Evolutionary conservation across 2,797 vertebrate species (phyloP).

Genomic region (Phoebastria nigripes): DNA sequence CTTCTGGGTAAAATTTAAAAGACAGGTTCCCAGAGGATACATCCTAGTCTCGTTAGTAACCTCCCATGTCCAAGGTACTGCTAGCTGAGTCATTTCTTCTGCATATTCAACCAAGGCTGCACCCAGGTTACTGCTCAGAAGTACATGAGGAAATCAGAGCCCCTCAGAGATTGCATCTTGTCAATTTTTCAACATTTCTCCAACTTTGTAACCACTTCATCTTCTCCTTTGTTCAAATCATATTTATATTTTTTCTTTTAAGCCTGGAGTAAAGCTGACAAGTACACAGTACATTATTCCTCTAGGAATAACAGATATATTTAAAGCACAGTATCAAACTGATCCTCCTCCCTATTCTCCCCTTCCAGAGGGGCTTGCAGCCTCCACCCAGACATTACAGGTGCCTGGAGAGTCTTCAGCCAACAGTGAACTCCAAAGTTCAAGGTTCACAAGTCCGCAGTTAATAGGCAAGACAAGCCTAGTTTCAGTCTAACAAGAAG

Average conservation of each 20-base stretch:
- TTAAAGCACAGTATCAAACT: not conserved
- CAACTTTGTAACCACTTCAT: not conserved
- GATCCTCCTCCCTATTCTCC: not conserved
- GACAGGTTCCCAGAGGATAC: not conserved
- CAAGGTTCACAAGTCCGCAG: not conserved
- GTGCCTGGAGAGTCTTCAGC: not conserved
- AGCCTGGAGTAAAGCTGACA: not conserved
- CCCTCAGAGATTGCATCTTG: not conserved
- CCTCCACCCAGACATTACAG: not conserved
- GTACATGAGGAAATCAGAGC: not conserved
- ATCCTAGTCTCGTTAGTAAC: not conserved
- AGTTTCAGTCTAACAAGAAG: not conserved
- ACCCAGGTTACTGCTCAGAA: not conserved
- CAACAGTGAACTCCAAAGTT: not conserved
- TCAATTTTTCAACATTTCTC: not conserved
- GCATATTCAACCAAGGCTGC: not conserved
- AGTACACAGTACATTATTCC: not conserved
- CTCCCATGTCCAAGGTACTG: not conserved
- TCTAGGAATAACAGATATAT: not conserved
- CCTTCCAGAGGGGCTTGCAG: not conserved
- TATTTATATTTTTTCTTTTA: not conserved
- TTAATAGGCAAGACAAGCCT: not conserved
- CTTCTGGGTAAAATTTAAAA: not conserved
- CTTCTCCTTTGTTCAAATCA: not conserved
- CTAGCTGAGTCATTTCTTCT: not conserved